These are phyloP conservation scores for Neoascia interrupta DNA, from an alignment of 2,888 invertebrate genomes.

Conservation along the genomic window DNA sequence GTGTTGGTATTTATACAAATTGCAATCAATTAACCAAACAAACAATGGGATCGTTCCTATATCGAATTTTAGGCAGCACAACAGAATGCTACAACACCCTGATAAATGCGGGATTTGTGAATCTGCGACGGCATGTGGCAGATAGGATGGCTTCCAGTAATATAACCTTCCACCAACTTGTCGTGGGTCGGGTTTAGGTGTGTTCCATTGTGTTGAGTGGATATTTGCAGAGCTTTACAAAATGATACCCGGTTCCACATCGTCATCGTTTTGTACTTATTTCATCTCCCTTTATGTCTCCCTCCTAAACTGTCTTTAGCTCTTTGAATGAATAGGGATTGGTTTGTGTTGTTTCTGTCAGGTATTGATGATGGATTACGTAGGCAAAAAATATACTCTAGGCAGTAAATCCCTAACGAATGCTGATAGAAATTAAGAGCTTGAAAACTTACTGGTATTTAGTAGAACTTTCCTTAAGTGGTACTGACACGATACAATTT, in stretches of 20 bases:
- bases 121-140: constrained; percentile 36
- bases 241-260: constrained; percentile 58
- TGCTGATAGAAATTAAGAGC: constrained; percentile 60
- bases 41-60: constrained; percentile 72
- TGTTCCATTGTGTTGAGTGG: constrained; percentile 49
- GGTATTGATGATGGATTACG: constrained; percentile 55
- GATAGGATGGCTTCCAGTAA: too few relatives aligned
- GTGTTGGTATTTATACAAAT: constrained; percentile 76
- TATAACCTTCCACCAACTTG: constrained; percentile 30
- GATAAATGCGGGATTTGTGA: constrained; percentile 19
- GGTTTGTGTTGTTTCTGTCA: constrained; percentile 52
- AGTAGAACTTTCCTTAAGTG: neutral
- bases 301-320: constrained; percentile 2
- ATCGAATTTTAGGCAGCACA: constrained; percentile 63
- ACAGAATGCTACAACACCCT: constrained; percentile 9
- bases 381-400: neutral
- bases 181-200: constrained; percentile 29
- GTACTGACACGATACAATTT: too few relatives aligned
- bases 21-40: constrained; percentile 79
- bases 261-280: constrained; percentile 40
- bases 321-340: constrained; percentile 4
- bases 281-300: neutral
- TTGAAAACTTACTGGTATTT: constrained; percentile 36
- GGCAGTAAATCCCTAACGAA: constrained; percentile 4
- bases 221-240: constrained; percentile 68